These are phyloP conservation scores for Cremastinae sp. DNA, from an alignment of 2,888 invertebrate species.

Conservation along the genomic window DNA sequence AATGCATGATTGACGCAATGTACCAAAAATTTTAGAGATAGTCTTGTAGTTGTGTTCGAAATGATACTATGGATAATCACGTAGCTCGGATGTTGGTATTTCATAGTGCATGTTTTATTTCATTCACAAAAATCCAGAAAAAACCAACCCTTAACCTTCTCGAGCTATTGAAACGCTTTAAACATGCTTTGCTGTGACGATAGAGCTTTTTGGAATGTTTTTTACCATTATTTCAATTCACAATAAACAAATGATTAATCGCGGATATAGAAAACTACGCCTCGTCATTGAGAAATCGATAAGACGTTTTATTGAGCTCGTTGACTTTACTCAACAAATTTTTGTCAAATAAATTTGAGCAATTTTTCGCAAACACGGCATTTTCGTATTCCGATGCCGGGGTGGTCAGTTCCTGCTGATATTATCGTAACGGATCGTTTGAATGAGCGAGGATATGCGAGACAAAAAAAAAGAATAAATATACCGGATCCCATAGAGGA, in stretches of 20 bases:
- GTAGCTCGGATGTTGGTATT: conserved; percentile 40
- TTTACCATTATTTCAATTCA: conserved; percentile 15
- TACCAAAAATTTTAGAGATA: conserved; percentile 18
- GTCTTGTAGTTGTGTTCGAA: conserved; percentile 16
- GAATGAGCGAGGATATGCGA: conserved; percentile 16
- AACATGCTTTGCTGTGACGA: conserved; percentile 50
- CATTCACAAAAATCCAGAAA: conserved; percentile 23
- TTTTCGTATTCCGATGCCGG: conserved; percentile 1
- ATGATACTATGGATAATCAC: conserved; percentile 39
- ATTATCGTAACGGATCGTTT: background rate
- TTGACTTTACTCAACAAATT: background rate
- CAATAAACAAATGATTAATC: background rate
- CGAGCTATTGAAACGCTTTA: conserved; percentile 27
- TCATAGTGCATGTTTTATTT: conserved; percentile 47
- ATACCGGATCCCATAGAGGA: background rate
- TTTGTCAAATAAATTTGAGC: background rate
- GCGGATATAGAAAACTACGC: background rate
- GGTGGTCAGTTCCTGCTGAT: background rate
- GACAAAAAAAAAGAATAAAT: conserved; percentile 6
- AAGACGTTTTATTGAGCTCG: background rate
- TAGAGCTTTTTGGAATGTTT: conserved; percentile 42
- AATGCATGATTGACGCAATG: conserved; percentile 58
- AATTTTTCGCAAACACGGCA: background rate
- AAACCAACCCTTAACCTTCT: background rate
- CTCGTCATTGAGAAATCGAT: background rate